phyloP scores from a whole-genome alignment of 2,888 invertebrate genomes.

The Tachina grossa region DNA sequence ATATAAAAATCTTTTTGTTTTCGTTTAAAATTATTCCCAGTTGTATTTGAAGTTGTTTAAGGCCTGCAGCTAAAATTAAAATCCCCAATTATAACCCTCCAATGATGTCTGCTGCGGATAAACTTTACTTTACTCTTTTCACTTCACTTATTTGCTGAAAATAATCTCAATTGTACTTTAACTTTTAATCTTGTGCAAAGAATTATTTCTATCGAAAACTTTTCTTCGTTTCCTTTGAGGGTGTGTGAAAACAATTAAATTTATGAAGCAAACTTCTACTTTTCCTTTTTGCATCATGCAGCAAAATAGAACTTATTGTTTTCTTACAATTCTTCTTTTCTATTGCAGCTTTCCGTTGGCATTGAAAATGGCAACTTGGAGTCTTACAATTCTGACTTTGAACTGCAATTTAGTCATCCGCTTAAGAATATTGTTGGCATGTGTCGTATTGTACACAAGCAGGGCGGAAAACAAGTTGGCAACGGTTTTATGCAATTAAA shows the following conservation, averaged over 20 bases:
- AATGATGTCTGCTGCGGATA: slow-evolving; percentile 5
- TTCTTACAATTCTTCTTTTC: slow-evolving; percentile 20
- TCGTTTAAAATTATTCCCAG: background rate
- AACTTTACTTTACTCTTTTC: background rate
- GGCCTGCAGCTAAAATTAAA: background rate
- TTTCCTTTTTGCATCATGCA: background rate
- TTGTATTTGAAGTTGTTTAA: background rate
- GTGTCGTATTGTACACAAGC: slow-evolving; percentile 82
- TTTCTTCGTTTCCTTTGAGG: slow-evolving; percentile 35
- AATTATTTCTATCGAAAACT: background rate
- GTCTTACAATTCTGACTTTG: slow-evolving; percentile 88
- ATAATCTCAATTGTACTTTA: slow-evolving; percentile 28
- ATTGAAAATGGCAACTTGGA: slow-evolving; percentile 88
- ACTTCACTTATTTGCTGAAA: background rate
- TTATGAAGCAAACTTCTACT: slow-evolving; percentile 11
- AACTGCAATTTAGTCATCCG: slow-evolving; percentile 87
- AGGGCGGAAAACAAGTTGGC: slow-evolving; percentile 77
- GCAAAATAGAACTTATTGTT: slow-evolving; percentile 18
- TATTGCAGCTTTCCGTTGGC: slow-evolving; percentile 87
- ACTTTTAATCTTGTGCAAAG: slow-evolving; percentile 4
- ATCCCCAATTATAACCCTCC: background rate
- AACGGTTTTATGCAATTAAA: slow-evolving; percentile 81
- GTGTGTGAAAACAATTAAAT: slow-evolving; percentile 27
- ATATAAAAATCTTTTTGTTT: background rate
- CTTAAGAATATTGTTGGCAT: slow-evolving; percentile 85